Evolutionary conservation across 2,113 vertebrate species (phyloP), one percentile per base, ranked within the genome.

Genomic region (Capreolus pygargus): DNA sequence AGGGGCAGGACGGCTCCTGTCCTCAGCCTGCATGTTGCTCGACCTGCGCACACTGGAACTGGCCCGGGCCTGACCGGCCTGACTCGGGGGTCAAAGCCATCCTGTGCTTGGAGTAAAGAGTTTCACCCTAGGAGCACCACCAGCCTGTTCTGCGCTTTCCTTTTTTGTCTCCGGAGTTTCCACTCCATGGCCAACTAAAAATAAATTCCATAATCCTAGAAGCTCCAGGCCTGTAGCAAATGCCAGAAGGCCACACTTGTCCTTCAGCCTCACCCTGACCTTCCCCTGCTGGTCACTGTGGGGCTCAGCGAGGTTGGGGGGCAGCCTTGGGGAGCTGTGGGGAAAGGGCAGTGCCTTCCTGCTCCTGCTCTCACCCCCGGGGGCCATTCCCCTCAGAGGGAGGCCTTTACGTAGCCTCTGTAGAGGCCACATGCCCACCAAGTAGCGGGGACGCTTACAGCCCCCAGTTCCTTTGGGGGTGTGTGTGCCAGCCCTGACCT

Each of bases 1-100:
- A 67, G 39, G 50, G 28, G 12, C 14, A 10, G 81, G 15, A 47
- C 2, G 6, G 30, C 91, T 57, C 4, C 81, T 12, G 16, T 7
- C 14, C 5, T 19, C 76, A 13, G 13, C 23, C 45, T 43, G 79
- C 93, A 52, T 60, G 86, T 36, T n/a, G 50, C 30, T 47, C 2
- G 2, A 45, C 50, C 50, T 1, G 12, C 21, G 7, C 50, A 11
- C 19, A 50, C 16, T 12, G 3, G 16, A 23, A 43, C 60, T 1
- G 19, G 87, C 60, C 36, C 2, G 5, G 61, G 81, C 61, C 89
- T 28, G 33, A 60, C 43, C 5, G 2, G 23, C 30, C 67, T 17
- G 11, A 28, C 28, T 21, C 1, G 3, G 6, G 13, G 14, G 6
- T 2, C 9, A 15, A 9, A 70, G 61, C 50, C 28, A 47, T 3